These are phyloP conservation scores for Euleptes europaea DNA, from an alignment of 2,113 vertebrate genomes.

Conservation along the genomic window DNA sequence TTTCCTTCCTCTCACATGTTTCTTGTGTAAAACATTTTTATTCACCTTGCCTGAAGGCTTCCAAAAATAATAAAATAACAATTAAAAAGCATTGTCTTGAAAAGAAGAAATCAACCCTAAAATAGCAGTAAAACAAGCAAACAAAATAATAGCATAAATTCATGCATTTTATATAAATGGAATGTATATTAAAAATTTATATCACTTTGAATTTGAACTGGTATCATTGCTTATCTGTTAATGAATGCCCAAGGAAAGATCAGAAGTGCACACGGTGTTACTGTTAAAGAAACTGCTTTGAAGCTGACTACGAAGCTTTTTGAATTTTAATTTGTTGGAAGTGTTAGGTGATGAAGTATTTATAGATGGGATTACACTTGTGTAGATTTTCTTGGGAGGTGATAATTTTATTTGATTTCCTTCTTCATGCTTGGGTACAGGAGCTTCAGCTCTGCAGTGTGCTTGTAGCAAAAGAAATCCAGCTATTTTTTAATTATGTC, in stretches of 20 bases:
- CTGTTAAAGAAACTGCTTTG: constrained; percentile 12
- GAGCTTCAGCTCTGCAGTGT: constrained; percentile 7
- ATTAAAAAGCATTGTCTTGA: not conserved
- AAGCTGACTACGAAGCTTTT: constrained; percentile 49
- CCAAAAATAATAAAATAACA: not conserved
- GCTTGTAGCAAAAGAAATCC: constrained; percentile 28
- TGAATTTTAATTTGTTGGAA: constrained; percentile 45
- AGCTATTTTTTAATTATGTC: constrained; percentile 24
- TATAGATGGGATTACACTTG: constrained; percentile 49
- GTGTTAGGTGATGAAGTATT: constrained; percentile 56
- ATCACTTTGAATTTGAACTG: not conserved
- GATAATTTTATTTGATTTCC: constrained; percentile 33
- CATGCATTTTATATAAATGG: not conserved
- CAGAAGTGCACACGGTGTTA: constrained; percentile 6
- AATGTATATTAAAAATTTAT: not conserved
- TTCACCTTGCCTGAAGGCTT: not conserved
- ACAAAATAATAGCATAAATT: not conserved
- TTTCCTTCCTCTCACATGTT: not conserved
- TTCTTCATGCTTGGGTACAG: constrained; percentile 21
- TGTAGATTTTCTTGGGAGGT: constrained; percentile 29
- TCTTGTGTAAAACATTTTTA: not conserved
- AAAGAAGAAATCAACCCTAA: not conserved
- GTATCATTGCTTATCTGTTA: not conserved
- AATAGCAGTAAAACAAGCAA: not conserved
- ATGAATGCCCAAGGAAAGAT: not conserved